A percentile compares a stretch with the other conserved stretches of the same genome.
Conservation (phyloP, 2,888 invertebrate genomes). For the Monoplex corrugatus region DNA sequence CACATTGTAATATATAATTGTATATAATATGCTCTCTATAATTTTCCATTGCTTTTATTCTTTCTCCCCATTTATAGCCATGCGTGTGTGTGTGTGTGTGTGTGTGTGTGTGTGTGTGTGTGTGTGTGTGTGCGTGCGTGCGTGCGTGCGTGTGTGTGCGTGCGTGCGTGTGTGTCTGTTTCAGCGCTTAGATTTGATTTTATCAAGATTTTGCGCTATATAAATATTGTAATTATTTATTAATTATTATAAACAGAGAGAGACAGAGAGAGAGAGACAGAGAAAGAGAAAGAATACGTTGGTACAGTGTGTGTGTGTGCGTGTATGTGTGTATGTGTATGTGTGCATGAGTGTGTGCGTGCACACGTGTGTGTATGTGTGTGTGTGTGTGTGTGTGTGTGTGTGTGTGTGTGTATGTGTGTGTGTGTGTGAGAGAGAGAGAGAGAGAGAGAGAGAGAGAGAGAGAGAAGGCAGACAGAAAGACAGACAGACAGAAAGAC, state of each 20-base stretch:
- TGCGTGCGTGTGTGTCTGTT: conserved; percentile 12
- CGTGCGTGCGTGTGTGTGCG: background rate
- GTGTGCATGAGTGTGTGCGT: conserved; percentile 30
- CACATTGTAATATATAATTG: too few relatives aligned
- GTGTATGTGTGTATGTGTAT: conserved; percentile 13
- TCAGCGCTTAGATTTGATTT: background rate
- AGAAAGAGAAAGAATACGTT: too few relatives aligned
- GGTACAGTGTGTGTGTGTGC: too few relatives aligned
- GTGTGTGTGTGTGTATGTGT: background rate
- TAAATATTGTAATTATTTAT: too few relatives aligned
- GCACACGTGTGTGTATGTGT: conserved; percentile 25
- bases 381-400: conserved; percentile 29
- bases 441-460: conserved; percentile 7
- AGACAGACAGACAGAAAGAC: background rate
- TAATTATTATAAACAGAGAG: too few relatives aligned
- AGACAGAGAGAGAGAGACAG: too few relatives aligned
- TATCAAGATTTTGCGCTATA: too few relatives aligned
- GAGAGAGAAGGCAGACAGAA: background rate
- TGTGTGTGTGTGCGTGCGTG: background rate
- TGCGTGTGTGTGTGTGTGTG: background rate
- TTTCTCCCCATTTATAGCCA: too few relatives aligned
- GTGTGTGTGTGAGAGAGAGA: background rate
- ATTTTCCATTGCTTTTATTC: too few relatives aligned
- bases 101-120: conserved; percentile 9
- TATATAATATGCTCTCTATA: too few relatives aligned